These are phyloP conservation scores for Andrena hattorfiana DNA, from an alignment of 2,888 invertebrate species.

Conservation along the genomic window DNA sequence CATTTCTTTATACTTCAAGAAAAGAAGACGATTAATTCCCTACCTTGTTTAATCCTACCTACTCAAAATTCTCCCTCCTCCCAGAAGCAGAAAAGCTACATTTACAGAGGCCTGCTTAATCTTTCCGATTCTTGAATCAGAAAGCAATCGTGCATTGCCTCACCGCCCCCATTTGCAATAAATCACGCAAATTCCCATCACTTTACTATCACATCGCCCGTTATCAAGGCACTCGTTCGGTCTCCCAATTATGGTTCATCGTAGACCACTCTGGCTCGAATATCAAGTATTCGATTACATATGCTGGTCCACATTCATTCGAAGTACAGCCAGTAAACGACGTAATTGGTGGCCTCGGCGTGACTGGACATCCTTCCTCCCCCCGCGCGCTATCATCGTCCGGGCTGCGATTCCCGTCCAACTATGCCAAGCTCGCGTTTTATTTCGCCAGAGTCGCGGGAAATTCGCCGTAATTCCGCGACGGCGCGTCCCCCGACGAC, in stretches of 20 bases:
- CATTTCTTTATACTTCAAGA: no score
- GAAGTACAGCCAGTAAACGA: conserved; percentile 19
- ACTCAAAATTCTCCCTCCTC: background rate
- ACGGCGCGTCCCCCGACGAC: background rate
- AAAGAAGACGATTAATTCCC: no score
- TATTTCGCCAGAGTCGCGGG: background rate
- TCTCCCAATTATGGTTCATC: conserved; percentile 15
- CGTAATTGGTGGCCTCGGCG: conserved; percentile 13
- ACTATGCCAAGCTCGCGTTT: background rate
- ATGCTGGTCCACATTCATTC: background rate
- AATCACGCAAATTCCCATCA: background rate
- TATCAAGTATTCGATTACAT: conserved; percentile 27
- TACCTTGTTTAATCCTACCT: no score
- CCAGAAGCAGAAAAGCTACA: background rate
- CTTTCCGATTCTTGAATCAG: background rate
- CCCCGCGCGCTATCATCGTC: background rate
- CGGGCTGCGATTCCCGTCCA: background rate
- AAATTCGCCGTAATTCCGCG: conserved; percentile 11
- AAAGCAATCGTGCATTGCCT: background rate
- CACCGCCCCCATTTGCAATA: background rate
- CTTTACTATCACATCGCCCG: background rate
- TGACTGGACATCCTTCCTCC: background rate
- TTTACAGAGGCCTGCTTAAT: background rate
- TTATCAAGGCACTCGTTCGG: conserved; percentile 13
- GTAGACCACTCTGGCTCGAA: conserved; percentile 1